Evolutionary conservation across 2,888 invertebrate genomes (phyloP), one percentile per base, ranked within the genome.

Genomic region (Ecliptopera silaceata): DNA sequence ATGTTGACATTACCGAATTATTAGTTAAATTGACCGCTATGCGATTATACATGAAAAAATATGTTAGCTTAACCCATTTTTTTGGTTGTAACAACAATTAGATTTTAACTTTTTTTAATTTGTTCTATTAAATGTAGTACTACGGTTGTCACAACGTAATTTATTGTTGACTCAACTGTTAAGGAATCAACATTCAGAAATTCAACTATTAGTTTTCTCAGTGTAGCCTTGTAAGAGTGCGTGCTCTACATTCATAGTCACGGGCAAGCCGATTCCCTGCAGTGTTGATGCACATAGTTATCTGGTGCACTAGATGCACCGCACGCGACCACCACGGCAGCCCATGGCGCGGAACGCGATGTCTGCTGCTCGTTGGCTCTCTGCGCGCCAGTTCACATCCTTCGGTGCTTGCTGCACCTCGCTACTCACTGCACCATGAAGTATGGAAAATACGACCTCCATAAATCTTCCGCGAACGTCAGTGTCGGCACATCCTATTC

Each of bases 381-480:
- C 74, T 78, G 79, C 81, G 77, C 77, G 72, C 83, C 54, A 59
- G 59, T 59, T 46, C 59, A 77, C 75, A 68, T 80, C 77, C 75
- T 82, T 75, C 70, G 74, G 75, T 80, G 83, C 79, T 80, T 79
- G 77, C 76, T 80, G 74, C 76, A 79, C 72, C 71, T 75, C 63
- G 70, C 72, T 69, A 68, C 70, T 61, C 71, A 74, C 65, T 77
- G 77, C 76, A 84, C 76, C 76, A 92, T 92, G 92, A 91, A 91
- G 80, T 80, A 92, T 84, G 91, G 92, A 76, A 92, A 91, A 84
- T 92, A 92, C 79, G 82, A 89, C 80, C 83, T 92, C 64, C 82
- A 87, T 75, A 91, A 91, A 79, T 87, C 84, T 65, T 86, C 89
- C 65, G 82, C 87, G 64, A 86, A 89, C 71, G 71, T 84, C 69